Evolutionary conservation across 2,113 vertebrate species (phyloP), one percentile per base, ranked within the genome.

Genomic region (Syngnathus scovelli): DNA sequence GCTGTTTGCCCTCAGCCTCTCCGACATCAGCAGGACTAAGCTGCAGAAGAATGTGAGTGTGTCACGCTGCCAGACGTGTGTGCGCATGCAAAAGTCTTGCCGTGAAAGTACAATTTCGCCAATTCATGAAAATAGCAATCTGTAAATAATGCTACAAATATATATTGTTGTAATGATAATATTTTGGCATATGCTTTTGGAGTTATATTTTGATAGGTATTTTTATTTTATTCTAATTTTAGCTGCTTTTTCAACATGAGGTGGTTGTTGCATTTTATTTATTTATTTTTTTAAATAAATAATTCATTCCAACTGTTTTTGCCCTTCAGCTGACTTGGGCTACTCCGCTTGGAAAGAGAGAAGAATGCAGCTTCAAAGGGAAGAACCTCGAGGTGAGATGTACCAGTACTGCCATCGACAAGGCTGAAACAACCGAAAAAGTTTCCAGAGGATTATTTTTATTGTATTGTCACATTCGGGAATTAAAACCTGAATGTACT

Each of bases 351-450:
- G 92, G 91, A 68, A 94, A 95, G 86, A 95, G 96, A 78, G 90
- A 91, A 21, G 94, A 98, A 77, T 99, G 97, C 48, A 92, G 92
- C 77, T 98, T 98, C 89, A 99, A 99, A 86, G 97, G 97, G 70
- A 98, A 96, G 85, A 93, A 94, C 83, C 90, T 94, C 0, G 91
- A 95, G 91, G 97, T 99, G 84, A 94, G 92, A 60, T 21, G n/a
- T 39, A 7, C 37, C 59, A 65, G 12, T 55, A 39, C 65, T 3
- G 12, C 41, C 41, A 43, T 0, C 58, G 11, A 37, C 37, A 21
- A 41, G 41, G 48, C 59, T 62, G 33, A 41, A 23, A 67, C 68
- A 43, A 60, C 56, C 27, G 7, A 13, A 38, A 27, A 27, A 38
- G 2, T 37, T 55, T 66, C 0, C 5, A 66, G 38, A 52, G 36